phyloP scores from a whole-genome alignment of 2,888 invertebrate genomes.

The Podabrus alpinus region DNA sequence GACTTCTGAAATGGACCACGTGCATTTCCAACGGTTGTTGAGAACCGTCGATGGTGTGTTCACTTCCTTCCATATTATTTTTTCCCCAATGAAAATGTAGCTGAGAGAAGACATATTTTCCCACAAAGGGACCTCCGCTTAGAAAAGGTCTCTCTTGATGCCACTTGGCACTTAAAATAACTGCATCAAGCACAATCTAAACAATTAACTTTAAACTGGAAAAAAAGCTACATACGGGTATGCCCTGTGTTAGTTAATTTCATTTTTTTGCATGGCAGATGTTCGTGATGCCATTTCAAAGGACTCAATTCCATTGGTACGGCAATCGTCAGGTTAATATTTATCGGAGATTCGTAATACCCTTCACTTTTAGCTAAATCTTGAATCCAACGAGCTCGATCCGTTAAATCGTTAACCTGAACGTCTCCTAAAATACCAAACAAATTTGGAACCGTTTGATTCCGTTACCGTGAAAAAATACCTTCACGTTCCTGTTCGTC shows the following conservation, averaged over 20 bases:
- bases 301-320: constrained; percentile 55
- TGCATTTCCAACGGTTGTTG: constrained; percentile 69
- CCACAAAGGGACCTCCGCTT: constrained; percentile 56
- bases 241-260: constrained; percentile 71
- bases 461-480: background rate
- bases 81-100: constrained; percentile 73
- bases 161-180: constrained; percentile 68
- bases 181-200: constrained; percentile 47
- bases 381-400: constrained; percentile 18
- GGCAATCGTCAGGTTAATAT: constrained; percentile 53
- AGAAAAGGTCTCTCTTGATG: constrained; percentile 61
- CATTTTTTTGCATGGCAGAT: constrained; percentile 64
- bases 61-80: constrained; percentile 66
- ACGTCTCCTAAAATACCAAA: background rate
- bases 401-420: background rate
- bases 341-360: constrained; percentile 54
- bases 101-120: constrained; percentile 67
- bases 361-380: constrained; percentile 6
- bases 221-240: constrained; percentile 57
- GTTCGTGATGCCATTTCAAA: constrained; percentile 63
- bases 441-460: background rate
- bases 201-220: background rate
- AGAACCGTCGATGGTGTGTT: constrained; percentile 64
- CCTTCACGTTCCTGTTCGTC: background rate
- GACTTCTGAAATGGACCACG: constrained; percentile 62